Percentiles rank a stretch among this genome's conserved stretches.
Evolutionary conservation across 2,888 invertebrate species (phyloP).

Genomic region (Diarsia rubi): DNA sequence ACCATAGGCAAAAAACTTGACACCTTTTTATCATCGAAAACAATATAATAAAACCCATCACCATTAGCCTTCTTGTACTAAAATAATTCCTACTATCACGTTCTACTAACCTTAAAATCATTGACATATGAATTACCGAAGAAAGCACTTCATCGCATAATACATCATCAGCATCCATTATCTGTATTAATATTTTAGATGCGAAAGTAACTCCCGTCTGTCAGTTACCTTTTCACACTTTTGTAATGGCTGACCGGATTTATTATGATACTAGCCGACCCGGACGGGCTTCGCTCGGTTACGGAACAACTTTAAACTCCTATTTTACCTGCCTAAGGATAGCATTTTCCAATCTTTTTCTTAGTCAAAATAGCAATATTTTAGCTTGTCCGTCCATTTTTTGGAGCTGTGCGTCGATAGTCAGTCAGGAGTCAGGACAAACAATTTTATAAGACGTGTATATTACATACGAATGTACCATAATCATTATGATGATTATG

Average conservation of each 20-base stretch:
- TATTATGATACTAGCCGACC: not conserved
- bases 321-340: not conserved
- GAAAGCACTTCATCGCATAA: constrained; percentile 36
- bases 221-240: not conserved
- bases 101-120: constrained; percentile 41
- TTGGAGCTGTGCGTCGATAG: not conserved
- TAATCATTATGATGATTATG: no score
- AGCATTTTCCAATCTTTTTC: not conserved
- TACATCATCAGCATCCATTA: constrained; percentile 40
- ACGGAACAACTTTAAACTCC: not conserved
- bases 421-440: not conserved
- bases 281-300: not conserved
- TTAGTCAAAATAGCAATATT: not conserved
- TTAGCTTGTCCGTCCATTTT: not conserved
- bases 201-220: not conserved
- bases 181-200: not conserved
- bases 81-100: constrained; percentile 10
- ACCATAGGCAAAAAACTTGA: constrained; percentile 26
- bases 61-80: constrained; percentile 28
- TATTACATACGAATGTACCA: not conserved
- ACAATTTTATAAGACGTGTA: not conserved
- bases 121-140: constrained; percentile 22
- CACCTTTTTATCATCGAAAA: constrained; percentile 30
- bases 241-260: not conserved
- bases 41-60: constrained; percentile 24